Evolutionary conservation across 2,113 vertebrate species (phyloP).

Genomic region (Lanius ludovicianus): DNA sequence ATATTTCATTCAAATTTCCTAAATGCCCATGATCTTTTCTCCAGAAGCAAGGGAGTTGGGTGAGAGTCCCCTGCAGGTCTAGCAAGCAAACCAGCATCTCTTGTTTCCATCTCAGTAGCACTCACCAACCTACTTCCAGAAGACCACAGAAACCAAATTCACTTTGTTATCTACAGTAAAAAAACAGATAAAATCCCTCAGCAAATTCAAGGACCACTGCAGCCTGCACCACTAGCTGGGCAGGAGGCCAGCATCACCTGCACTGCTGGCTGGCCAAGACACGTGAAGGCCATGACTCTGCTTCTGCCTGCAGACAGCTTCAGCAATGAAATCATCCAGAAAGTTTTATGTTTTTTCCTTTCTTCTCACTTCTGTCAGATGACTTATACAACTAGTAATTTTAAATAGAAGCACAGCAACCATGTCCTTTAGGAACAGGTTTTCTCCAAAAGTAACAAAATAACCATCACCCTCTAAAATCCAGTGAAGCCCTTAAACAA

Average conservation of each 20-base stretch:
- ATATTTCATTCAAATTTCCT: neutral
- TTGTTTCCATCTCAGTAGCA: neutral
- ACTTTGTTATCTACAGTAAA: neutral
- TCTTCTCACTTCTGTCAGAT: neutral
- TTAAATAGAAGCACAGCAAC: neutral
- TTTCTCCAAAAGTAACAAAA: neutral
- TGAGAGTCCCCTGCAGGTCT: neutral
- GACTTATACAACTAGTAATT: neutral
- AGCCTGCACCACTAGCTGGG: neutral
- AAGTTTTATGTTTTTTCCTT: neutral
- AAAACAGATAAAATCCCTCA: neutral
- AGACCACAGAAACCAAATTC: neutral
- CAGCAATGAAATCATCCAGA: neutral
- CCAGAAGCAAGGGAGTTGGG: neutral
- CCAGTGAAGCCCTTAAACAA: neutral
- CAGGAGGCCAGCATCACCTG: neutral
- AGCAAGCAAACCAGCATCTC: neutral
- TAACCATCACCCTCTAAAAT: neutral
- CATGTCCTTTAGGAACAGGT: neutral
- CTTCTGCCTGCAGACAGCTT: neutral
- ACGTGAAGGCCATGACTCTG: rapidly evolving
- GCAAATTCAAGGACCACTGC: neutral
- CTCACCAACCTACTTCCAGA: neutral
- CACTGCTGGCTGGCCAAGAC: neutral
- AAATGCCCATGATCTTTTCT: neutral